These are phyloP conservation scores for Oscheius sp. DNA, from an alignment of 1,140 invertebrate genomes.

Conservation along the genomic window DNA sequence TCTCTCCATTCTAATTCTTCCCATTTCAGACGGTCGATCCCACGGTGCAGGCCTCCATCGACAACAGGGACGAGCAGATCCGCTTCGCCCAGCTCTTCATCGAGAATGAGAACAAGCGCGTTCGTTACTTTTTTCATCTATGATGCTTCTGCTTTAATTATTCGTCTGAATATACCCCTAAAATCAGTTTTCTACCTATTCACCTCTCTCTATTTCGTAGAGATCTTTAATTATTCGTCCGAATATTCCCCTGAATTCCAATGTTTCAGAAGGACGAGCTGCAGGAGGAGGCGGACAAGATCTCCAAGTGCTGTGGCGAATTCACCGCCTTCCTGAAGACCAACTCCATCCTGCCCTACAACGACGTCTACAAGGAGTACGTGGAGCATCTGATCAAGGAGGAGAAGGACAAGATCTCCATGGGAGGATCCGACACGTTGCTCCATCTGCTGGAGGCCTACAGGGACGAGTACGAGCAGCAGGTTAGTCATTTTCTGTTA, in stretches of 20 bases:
- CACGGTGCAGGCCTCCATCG: slow-evolving; percentile 18
- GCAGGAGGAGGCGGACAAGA: slow-evolving; percentile 20
- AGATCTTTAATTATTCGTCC: no score
- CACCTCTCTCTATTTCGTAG: no score
- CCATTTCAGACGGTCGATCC: neutral
- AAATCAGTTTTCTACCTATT: no score
- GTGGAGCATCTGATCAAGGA: slow-evolving; percentile 39
- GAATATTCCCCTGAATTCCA: neutral
- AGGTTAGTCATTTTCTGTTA: no score
- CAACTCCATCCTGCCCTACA: slow-evolving; percentile 44
- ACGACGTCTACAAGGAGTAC: slow-evolving; percentile 41
- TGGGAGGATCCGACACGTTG: neutral
- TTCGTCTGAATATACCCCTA: no score
- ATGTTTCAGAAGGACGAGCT: neutral
- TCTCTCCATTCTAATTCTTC: no score
- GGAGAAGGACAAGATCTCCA: neutral
- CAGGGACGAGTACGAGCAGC: slow-evolving; percentile 6
- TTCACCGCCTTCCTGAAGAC: slow-evolving; percentile 42
- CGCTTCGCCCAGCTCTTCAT: slow-evolving; percentile 10
- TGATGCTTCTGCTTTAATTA: no score
- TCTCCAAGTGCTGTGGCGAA: slow-evolving; percentile 32
- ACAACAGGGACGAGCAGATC: slow-evolving; percentile 18
- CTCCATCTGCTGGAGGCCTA: neutral
- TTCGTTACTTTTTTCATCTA: no score
- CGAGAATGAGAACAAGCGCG: slow-evolving; percentile 30